Evolutionary conservation across 2,888 invertebrate species (phyloP).

Genomic region (Gastrophysa polygoni): DNA sequence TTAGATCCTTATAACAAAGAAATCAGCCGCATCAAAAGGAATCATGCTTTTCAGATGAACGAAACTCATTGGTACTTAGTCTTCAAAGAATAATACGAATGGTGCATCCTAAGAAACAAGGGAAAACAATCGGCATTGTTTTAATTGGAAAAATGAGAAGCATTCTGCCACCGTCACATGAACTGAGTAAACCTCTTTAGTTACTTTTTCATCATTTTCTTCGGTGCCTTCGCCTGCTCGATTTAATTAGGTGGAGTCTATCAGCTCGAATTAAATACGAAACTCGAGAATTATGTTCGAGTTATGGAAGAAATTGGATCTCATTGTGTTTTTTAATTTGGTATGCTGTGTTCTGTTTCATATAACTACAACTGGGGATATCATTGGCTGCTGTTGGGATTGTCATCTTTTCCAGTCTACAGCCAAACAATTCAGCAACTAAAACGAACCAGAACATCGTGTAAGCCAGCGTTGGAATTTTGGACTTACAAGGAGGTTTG

Average conservation of each 20-base stretch:
- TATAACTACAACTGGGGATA: too few species aligned
- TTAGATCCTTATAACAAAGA: too few species aligned
- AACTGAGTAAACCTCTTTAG: not conserved
- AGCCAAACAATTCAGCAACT: too few species aligned
- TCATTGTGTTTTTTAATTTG: not conserved
- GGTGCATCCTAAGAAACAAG: not conserved
- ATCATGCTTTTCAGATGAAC: too few species aligned
- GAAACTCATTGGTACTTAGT: too few species aligned
- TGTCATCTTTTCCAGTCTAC: too few species aligned
- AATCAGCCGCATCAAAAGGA: too few species aligned
- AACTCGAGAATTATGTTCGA: not conserved
- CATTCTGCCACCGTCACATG: not conserved
- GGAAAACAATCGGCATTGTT: constrained; percentile 9
- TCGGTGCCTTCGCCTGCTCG: not conserved
- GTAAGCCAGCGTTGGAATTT: too few species aligned
- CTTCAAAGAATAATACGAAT: not conserved
- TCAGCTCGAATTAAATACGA: not conserved
- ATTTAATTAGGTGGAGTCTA: not conserved
- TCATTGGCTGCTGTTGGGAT: too few species aligned
- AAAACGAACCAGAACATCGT: too few species aligned
- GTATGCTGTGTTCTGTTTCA: too few species aligned
- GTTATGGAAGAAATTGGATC: not conserved
- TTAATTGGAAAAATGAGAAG: constrained; percentile 7
- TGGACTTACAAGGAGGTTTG: too few species aligned
- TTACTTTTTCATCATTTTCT: not conserved